Evolutionary conservation across 2,888 invertebrate genomes (phyloP).

Genomic region (Pterostichus niger): DNA sequence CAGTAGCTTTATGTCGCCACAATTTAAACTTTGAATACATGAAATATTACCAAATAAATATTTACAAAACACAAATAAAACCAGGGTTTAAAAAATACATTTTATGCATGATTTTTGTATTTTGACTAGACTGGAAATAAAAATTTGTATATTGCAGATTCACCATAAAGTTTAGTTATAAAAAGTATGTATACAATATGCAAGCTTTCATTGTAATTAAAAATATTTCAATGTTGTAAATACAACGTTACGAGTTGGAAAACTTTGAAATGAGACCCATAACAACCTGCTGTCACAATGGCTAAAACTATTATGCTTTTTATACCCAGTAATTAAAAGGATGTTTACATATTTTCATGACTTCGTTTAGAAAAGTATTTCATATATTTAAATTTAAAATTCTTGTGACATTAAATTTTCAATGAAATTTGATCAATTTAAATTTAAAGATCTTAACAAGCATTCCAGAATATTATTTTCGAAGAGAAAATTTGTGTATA

Average conservation of each 20-base stretch:
- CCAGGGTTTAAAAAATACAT: too few relatives aligned
- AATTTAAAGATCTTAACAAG: constrained; percentile 32
- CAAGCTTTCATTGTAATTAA: constrained; percentile 15
- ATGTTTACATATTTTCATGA: constrained; percentile 7
- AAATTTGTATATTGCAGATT: constrained; percentile 10
- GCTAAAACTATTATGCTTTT: constrained; percentile 34
- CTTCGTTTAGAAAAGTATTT: constrained; percentile 11
- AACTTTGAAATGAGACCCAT: constrained; percentile 31
- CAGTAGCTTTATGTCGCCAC: neutral
- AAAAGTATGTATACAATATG: constrained; percentile 3
- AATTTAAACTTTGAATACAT: too few relatives aligned
- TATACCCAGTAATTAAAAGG: constrained; percentile 38
- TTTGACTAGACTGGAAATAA: neutral
- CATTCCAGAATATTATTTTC: neutral
- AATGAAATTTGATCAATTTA: constrained; percentile 35
- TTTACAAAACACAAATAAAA: too few relatives aligned
- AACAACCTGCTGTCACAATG: constrained; percentile 4
- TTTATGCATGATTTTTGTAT: too few relatives aligned
- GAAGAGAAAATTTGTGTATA: constrained; percentile 11
- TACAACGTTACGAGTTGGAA: constrained; percentile 27
- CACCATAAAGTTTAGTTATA: neutral
- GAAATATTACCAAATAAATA: too few relatives aligned
- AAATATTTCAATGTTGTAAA: constrained; percentile 25
- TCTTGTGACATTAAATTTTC: constrained; percentile 18
- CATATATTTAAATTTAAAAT: constrained; percentile 41